These are phyloP conservation scores for Isoperla grammatica DNA, from an alignment of 2,888 invertebrate genomes.

Conservation along the genomic window DNA sequence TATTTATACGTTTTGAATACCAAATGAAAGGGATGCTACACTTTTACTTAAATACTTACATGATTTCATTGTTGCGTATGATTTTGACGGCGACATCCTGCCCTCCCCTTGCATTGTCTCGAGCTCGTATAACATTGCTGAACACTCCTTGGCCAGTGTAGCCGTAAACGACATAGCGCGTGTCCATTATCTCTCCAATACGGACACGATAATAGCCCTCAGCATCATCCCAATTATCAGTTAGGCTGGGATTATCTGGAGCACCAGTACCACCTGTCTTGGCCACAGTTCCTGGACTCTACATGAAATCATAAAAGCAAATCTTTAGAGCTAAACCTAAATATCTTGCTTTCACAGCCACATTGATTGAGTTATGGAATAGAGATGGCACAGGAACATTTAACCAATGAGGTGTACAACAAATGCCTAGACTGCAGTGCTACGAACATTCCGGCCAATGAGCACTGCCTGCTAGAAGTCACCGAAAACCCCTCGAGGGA, in stretches of 20 bases:
- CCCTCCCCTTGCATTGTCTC: conserved; percentile 81
- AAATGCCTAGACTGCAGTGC: too few species aligned
- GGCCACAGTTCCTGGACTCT: conserved; percentile 62
- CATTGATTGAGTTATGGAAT: too few species aligned
- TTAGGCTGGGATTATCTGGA: conserved; percentile 82
- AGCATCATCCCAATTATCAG: conserved; percentile 99
- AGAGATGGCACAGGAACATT: too few species aligned
- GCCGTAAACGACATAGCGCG: conserved; percentile 90
- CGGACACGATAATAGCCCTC: conserved; percentile 98
- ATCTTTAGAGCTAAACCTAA: background rate
- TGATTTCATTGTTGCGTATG: conserved; percentile 97
- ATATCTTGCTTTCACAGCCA: too few species aligned
- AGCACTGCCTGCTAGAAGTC: too few species aligned
- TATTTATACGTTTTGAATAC: background rate
- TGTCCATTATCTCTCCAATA: conserved; percentile 89
- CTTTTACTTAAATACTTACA: too few species aligned
- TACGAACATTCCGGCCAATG: too few species aligned
- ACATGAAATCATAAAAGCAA: conserved; percentile 36
- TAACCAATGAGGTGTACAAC: too few species aligned
- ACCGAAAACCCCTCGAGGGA: too few species aligned
- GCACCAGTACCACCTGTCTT: conserved; percentile 38
- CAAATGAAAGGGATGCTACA: too few species aligned
- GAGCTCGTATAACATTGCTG: conserved; percentile 91
- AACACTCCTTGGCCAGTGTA: conserved; percentile 99
- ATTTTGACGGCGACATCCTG: conserved; percentile 97